phyloP scores from a whole-genome alignment of 2,888 invertebrate species.

The Oscheius myriophilus region DNA sequence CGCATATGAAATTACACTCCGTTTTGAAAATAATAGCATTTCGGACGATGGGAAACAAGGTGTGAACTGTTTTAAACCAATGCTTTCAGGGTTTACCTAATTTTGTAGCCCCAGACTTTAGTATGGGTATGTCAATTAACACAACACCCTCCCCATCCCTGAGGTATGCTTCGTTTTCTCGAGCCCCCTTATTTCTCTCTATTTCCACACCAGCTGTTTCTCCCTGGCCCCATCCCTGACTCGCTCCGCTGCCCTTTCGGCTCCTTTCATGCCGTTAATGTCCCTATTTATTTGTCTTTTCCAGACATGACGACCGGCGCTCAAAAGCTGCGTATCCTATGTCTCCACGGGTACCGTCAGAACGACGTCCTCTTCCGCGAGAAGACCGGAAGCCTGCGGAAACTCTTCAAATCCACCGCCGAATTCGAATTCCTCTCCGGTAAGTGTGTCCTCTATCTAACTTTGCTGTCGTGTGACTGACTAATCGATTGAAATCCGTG shows the following conservation, averaged over 20 bases:
- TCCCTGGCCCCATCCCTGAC: not conserved
- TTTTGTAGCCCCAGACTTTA: too few relatives aligned
- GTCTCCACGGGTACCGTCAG: slow-evolving; percentile 69
- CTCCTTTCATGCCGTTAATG: not conserved
- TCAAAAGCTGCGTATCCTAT: slow-evolving; percentile 57
- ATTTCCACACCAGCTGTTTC: slow-evolving; percentile 1
- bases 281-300: not conserved
- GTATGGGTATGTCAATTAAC: too few relatives aligned
- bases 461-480: slow-evolving; percentile 1
- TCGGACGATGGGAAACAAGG: not conserved
- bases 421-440: slow-evolving; percentile 54
- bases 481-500: not conserved
- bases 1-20: too few relatives aligned
- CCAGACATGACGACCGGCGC: not conserved
- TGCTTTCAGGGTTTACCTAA: too few relatives aligned
- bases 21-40: too few relatives aligned
- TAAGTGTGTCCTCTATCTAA: not conserved
- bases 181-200: not conserved
- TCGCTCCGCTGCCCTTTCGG: not conserved
- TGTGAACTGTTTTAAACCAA: not conserved
- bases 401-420: slow-evolving; percentile 51
- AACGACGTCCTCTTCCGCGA: slow-evolving; percentile 63
- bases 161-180: too few relatives aligned
- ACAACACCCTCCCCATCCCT: too few relatives aligned
- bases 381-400: slow-evolving; percentile 64